A percentile compares a stretch with the other conserved stretches of the same genome.
Evolutionary conservation across 2,797 vertebrate species (phyloP).

Genomic region (Eutrigla gurnardus): DNA sequence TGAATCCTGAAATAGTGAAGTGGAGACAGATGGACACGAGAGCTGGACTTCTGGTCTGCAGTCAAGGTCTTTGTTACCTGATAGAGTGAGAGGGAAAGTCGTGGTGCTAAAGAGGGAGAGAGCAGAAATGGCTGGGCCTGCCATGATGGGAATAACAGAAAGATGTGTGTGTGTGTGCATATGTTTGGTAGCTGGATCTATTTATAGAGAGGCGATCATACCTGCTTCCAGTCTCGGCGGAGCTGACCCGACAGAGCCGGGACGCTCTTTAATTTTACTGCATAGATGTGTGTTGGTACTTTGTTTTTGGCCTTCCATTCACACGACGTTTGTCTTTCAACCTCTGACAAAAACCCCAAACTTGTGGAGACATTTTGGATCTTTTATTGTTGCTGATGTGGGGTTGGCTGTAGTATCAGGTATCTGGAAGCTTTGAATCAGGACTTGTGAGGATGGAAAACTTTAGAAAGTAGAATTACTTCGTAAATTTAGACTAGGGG

Average conservation of each 20-base stretch:
- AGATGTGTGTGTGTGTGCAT: slow-evolving; percentile 7
- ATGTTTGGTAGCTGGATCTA: slow-evolving; percentile 42
- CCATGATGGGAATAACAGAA: slow-evolving; percentile 58
- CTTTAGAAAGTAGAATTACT: background rate
- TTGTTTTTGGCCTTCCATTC: background rate
- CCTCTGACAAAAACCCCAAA: background rate
- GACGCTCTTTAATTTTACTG: background rate
- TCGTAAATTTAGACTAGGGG: background rate
- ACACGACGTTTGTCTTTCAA: background rate
- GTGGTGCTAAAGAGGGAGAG: slow-evolving; percentile 5
- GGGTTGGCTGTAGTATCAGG: background rate
- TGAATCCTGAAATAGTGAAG: background rate
- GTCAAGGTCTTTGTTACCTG: slow-evolving; percentile 27
- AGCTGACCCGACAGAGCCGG: slow-evolving; percentile 34
- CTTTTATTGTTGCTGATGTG: background rate
- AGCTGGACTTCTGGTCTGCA: slow-evolving; percentile 14
- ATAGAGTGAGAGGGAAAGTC: slow-evolving; percentile 25
- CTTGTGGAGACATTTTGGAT: background rate
- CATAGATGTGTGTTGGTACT: too few species aligned
- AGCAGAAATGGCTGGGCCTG: slow-evolving; percentile 3
- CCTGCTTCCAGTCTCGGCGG: slow-evolving; percentile 54
- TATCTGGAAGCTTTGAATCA: too few species aligned
- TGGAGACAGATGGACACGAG: background rate
- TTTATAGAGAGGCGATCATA: slow-evolving; percentile 57
- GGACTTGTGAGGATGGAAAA: background rate